Base-by-base conservation (phyloP, 2,113 vertebrate species). In the Bubo bubo region DNA sequence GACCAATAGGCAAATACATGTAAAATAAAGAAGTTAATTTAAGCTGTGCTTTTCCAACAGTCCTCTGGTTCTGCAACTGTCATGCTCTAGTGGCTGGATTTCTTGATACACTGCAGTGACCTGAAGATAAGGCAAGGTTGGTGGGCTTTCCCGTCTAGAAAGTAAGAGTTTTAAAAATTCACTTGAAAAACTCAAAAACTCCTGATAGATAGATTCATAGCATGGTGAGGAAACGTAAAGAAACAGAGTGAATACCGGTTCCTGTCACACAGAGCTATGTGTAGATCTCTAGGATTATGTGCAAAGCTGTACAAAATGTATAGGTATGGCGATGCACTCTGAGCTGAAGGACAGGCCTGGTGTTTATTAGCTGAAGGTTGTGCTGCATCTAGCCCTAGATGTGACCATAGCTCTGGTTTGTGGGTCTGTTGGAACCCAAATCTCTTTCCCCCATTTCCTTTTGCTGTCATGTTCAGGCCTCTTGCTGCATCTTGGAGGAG, bases 1-100 rank as follows among this genome's bases (percentile, higher is more conserved):
- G 55, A 58, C 22, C 1, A 3, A 5, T 58, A 55, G 52, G 45
- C 50, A 86, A 37, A 63, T 41, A 13, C 1, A 7, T 32, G 45
- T 73, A 52, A 92, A 92, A 93, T 92, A 64, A 86, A 87, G n/a
- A 63, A 67, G 30, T 84, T 88, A 73, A 82, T 55, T 77, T 67
- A 77, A 76, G 39, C 71, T 60, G 20, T 58, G 35, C 39, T 88
- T 92, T 95, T 88, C 45, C 50, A 66, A 3, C 27, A 62, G 10
- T 68, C 58, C 49, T 86, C 70, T 52, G 39, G 58, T 70, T 74
- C 60, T 95, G 34, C 56, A 22, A 0, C 79, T 64, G 30, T 62
- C n/a, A 4, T 73, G 20, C 22, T 59, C 45, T 32, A 8, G 35
- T 41, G 49, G 18, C 53, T 2, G 5, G 9, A n/a, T 60, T 58